Evolutionary conservation across 1,140 invertebrate species (phyloP).

Genomic region (Panagrolaimus sp.): DNA sequence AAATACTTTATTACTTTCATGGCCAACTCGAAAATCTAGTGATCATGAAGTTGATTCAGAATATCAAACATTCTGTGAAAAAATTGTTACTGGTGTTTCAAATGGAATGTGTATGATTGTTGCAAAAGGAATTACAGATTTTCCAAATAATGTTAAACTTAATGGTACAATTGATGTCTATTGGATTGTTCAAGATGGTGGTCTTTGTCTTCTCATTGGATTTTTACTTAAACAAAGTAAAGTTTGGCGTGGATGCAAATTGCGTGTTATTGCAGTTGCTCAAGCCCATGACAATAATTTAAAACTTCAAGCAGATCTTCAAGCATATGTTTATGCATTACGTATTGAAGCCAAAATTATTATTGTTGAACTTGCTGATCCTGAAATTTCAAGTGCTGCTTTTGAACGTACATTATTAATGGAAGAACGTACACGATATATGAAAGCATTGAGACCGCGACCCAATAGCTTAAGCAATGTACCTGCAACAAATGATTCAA

Average conservation of each 20-base stretch:
- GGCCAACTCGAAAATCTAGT: constrained; percentile 80
- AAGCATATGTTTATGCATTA: constrained; percentile 92
- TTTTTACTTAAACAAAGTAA: constrained; percentile 87
- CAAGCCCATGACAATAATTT: constrained; percentile 98
- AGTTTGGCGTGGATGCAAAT: constrained; percentile 91
- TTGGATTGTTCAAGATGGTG: constrained; percentile 75
- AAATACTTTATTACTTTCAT: constrained; percentile 93
- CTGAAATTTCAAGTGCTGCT: constrained; percentile 94
- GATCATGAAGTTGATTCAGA: constrained; percentile 36
- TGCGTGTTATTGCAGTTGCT: constrained; percentile 96
- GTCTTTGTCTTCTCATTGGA: constrained; percentile 88
- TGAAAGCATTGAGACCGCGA: constrained; percentile 59
- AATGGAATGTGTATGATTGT: constrained; percentile 54
- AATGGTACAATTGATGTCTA: constrained; percentile 91
- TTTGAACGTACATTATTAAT: constrained; percentile 96
- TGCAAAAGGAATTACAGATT: constrained; percentile 45
- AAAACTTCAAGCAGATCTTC: constrained; percentile 97
- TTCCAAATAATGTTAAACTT: constrained; percentile 56
- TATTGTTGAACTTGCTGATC: constrained; percentile 64
- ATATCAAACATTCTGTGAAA: constrained; percentile 53
- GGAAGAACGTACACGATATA: constrained; percentile 96
- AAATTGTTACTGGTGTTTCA: constrained; percentile 36
- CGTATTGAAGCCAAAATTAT: constrained; percentile 84
- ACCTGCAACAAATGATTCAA: background rate
- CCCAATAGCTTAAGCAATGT: background rate